A percentile compares a stretch with the other conserved stretches of the same genome.
Evolutionary conservation across 2,797 vertebrate genomes (phyloP).

Genomic region (Phataginus tricuspis): DNA sequence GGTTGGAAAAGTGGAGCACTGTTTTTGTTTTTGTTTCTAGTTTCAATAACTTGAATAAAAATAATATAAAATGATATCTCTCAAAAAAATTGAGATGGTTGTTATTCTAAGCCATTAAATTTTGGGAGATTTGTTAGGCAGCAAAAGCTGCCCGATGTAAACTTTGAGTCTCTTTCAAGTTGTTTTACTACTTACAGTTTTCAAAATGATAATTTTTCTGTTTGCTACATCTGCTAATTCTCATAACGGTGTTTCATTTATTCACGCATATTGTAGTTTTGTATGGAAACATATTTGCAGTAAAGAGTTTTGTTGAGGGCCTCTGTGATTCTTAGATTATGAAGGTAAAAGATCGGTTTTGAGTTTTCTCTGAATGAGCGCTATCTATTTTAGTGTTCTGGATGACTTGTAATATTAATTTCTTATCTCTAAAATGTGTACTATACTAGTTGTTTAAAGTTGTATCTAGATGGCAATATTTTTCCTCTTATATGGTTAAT

Average conservation of each 20-base stretch:
- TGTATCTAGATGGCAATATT: background rate
- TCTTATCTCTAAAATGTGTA: background rate
- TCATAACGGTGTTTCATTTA: background rate
- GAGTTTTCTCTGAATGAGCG: background rate
- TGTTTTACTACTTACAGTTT: background rate
- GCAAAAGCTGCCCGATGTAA: background rate
- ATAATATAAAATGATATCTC: background rate
- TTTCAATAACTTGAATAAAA: background rate
- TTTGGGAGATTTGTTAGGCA: background rate
- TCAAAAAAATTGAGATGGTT: background rate
- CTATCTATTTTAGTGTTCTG: background rate
- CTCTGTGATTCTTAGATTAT: background rate
- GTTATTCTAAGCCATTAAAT: background rate
- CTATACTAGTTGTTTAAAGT: background rate
- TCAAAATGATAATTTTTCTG: background rate
- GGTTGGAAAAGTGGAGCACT: background rate
- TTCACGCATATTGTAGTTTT: background rate
- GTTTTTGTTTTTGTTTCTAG: background rate
- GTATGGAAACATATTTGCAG: background rate
- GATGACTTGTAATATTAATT: background rate
- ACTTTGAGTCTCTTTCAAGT: background rate
- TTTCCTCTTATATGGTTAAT: background rate
- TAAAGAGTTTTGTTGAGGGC: background rate
- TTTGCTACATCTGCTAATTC: background rate
- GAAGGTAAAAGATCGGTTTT: background rate